These are phyloP conservation scores for Otolemur garnettii DNA, from an alignment of 2,113 vertebrate genomes.

Conservation along the genomic window DNA sequence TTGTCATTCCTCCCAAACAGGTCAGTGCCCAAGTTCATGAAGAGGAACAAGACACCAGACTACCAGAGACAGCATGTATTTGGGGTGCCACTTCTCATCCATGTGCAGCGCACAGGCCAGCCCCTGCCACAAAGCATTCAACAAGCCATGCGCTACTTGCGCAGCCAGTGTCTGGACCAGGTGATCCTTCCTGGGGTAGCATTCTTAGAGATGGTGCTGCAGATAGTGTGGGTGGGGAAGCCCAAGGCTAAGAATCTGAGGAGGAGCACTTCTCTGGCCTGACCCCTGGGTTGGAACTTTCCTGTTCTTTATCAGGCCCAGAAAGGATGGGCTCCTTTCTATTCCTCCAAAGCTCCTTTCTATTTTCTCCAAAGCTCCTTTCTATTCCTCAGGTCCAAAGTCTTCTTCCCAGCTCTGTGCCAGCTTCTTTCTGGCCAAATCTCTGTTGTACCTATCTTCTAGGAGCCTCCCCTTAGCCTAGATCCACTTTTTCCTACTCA, in stretches of 20 bases:
- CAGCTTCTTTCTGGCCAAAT: not conserved
- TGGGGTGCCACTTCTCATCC: slow-evolving; percentile 90
- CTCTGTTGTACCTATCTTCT: not conserved
- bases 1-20: slow-evolving; percentile 78
- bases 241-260: not conserved
- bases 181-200: slow-evolving; percentile 74
- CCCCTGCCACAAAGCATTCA: slow-evolving; percentile 94
- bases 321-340: not conserved
- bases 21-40: slow-evolving; percentile 95
- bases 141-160: slow-evolving; percentile 93
- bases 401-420: not conserved
- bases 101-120: slow-evolving; percentile 91
- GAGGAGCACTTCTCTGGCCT: not conserved
- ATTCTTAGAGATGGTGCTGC: not conserved
- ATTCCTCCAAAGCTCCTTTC: not conserved
- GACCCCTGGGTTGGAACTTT: not conserved
- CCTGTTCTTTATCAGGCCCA: not conserved
- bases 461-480: not conserved
- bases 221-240: not conserved
- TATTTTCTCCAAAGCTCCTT: not conserved
- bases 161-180: slow-evolving; percentile 93
- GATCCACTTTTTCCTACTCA: not conserved
- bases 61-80: slow-evolving; percentile 92
- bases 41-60: slow-evolving; percentile 91
- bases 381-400: not conserved